Evolutionary conservation across 2,797 vertebrate genomes (phyloP).

Genomic region (Acanthurus tractus): DNA sequence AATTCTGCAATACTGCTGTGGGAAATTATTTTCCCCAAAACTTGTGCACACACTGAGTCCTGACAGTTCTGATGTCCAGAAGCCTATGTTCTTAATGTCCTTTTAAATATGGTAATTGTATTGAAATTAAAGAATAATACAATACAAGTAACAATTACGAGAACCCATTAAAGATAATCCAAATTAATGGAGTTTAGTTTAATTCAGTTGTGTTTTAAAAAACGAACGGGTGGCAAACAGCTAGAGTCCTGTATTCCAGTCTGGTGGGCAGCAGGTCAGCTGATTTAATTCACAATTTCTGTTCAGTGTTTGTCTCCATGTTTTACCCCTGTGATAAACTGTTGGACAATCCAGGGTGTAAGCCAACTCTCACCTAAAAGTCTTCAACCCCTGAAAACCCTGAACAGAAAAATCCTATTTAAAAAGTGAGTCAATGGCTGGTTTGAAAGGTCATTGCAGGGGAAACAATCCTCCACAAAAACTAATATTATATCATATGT

Average conservation of each 20-base stretch:
- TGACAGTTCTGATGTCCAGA: neutral
- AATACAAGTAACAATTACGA: too few species aligned
- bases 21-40: neutral
- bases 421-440: slow-evolving; percentile 19
- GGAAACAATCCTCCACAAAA: slow-evolving; percentile 13
- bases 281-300: too few species aligned
- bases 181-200: too few species aligned
- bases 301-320: too few species aligned
- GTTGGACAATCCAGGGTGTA: neutral
- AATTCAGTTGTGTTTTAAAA: too few species aligned
- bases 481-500: slow-evolving; percentile 11
- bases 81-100: too few species aligned
- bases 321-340: neutral
- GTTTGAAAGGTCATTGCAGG: slow-evolving; percentile 12
- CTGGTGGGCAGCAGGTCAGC: too few species aligned
- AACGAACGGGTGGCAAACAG: too few species aligned
- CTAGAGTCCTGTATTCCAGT: too few species aligned
- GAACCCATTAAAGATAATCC: too few species aligned
- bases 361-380: neutral
- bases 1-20: neutral
- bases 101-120: too few species aligned
- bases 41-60: neutral
- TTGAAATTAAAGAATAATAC: too few species aligned
- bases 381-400: slow-evolving; percentile 3
- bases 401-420: slow-evolving; percentile 11